Percentiles rank a stretch among this genome's conserved stretches.
Evolutionary conservation across 2,113 vertebrate genomes (phyloP).

Genomic region (Origma solitaria): DNA sequence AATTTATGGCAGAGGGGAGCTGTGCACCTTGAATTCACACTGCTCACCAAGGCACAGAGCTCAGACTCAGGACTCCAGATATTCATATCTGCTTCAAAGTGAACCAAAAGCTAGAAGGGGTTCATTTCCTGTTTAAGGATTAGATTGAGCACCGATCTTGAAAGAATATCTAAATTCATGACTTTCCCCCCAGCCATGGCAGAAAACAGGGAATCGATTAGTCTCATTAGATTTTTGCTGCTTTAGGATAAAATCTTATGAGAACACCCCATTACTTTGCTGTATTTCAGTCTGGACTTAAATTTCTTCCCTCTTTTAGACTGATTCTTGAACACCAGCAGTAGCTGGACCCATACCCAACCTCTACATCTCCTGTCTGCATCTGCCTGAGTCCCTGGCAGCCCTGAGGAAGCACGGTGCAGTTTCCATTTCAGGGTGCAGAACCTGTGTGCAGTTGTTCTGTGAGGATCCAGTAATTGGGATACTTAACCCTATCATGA

Average conservation of each 20-base stretch:
- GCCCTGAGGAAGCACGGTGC: not conserved
- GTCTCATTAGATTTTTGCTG: not conserved
- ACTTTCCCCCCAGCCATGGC: not conserved
- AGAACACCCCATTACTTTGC: not conserved
- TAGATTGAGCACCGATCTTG: not conserved
- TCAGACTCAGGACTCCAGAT: not conserved
- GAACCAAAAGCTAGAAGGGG: not conserved
- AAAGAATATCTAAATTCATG: not conserved
- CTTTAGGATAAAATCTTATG: not conserved
- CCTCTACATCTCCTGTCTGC: not conserved
- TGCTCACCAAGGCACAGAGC: not conserved
- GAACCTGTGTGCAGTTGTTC: not conserved
- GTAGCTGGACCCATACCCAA: not conserved
- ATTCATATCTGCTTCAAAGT: not conserved
- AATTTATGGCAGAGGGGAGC: not conserved
- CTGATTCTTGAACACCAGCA: not conserved
- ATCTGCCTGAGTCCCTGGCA: not conserved
- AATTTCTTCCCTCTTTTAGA: not conserved
- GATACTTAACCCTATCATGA: not conserved
- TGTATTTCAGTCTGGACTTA: not conserved
- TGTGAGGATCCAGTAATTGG: not conserved
- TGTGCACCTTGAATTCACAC: not conserved
- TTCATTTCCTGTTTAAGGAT: not conserved
- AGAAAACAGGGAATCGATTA: not conserved
- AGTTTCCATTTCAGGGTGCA: no score